Percentiles rank a stretch among this genome's conserved stretches.
Conservation (phyloP, 2,797 vertebrate genomes). For the Ciconia nigra region DNA sequence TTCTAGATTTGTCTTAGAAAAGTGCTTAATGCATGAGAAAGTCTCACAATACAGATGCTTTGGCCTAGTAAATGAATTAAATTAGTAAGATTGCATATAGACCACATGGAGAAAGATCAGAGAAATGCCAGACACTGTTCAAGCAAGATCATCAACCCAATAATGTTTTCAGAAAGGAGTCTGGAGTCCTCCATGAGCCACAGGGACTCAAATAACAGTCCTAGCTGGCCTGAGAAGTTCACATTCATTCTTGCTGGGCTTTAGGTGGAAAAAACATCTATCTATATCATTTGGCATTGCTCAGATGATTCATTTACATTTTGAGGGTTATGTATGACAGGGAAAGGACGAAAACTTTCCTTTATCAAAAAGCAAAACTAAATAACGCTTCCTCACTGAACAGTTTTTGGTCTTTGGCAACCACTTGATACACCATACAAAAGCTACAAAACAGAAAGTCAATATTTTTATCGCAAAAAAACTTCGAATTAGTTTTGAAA, state of each 20-base stretch:
- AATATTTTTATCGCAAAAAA: background rate
- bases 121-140: background rate
- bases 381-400: background rate
- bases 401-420: background rate
- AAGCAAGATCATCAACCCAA: background rate
- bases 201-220: background rate
- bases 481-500: background rate
- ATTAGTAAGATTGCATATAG: background rate
- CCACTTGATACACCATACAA: background rate
- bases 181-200: background rate
- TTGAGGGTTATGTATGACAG: background rate
- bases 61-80: background rate
- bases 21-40: background rate
- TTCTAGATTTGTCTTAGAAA: background rate
- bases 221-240: background rate
- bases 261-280: background rate
- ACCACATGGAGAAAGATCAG: background rate
- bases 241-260: background rate
- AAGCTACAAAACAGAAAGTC: background rate
- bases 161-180: background rate
- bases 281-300: rapidly evolving
- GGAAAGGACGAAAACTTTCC: background rate
- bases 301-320: background rate
- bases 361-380: background rate
- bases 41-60: background rate